Percentiles rank a stretch among this genome's conserved stretches.
Evolutionary conservation across 2,888 invertebrate genomes (phyloP).

Genomic region (Dicyrtoma fusca): DNA sequence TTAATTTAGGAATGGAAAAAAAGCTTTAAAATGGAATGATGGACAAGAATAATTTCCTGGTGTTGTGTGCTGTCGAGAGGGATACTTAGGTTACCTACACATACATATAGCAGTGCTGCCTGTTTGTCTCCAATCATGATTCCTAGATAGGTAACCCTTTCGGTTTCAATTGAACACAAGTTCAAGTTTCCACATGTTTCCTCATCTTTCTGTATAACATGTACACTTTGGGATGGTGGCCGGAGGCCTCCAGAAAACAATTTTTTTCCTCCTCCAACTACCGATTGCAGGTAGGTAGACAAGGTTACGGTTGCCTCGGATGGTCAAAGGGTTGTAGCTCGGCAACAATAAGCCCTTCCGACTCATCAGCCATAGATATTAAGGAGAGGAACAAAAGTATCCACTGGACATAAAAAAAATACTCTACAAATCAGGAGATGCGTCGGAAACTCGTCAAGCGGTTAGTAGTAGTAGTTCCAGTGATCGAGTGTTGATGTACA

Average conservation of each 20-base stretch:
- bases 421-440: constrained; percentile 1
- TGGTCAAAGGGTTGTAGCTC: too few species aligned
- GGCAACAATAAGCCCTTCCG: neutral
- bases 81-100: constrained; percentile 2
- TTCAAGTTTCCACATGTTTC: constrained; percentile 32
- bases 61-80: too few species aligned
- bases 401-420: neutral
- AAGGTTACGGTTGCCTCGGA: neutral
- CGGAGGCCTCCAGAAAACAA: neutral
- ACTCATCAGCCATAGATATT: constrained; percentile 1
- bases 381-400: neutral
- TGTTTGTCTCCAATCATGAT: constrained; percentile 17
- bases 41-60: constrained; percentile 1
- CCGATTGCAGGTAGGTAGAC: neutral
- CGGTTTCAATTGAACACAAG: constrained; percentile 23
- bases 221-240: neutral
- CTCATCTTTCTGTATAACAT: neutral
- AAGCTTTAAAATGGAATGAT: neutral
- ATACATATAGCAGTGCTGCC: neutral
- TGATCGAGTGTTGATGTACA: too few species aligned
- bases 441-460: constrained; percentile 13
- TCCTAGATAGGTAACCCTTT: constrained; percentile 27
- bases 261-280: neutral
- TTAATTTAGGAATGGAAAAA: neutral
- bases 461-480: too few species aligned